Base-by-base conservation (phyloP, 2,888 invertebrate species). In the Caenorhabditis drosophilae region DNA sequence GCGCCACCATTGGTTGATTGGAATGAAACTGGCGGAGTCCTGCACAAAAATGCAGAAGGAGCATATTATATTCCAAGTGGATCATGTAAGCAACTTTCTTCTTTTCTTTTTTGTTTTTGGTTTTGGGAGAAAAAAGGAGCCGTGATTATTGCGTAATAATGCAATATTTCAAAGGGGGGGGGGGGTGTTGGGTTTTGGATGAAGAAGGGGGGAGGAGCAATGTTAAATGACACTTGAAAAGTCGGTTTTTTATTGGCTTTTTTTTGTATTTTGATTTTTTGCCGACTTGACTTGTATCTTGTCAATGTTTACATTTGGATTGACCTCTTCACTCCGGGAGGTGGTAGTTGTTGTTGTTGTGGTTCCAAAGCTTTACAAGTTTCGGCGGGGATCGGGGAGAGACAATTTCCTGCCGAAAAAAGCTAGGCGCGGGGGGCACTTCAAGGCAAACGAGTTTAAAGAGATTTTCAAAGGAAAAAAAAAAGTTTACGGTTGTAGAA, bases 21-120 rank as follows among this genome's bases (percentile, higher is more conserved):
- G 47, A 53, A 44, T 22, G 59, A 45, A 47, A 42, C 41, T 4
- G 47, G 31, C 15, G 47, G 47, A n/a, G 15, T 76, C 9, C 54
- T 76, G 16, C 73, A 74, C 54, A 76, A 76, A 38, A 76, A 74
- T 40, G 63, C 70, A 20, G 76, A 74, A 15, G 76, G 76, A 16
- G 59, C 70, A 9, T 74, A 74, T 53, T 76, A 68, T 49, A 72
- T 76, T 48, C 76, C 76, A 0, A 52, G 69, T 42, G 71, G 71
- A 41, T 66, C 67, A n/a, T 40, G 75, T 75, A 18, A 64, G 71
- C 56, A n/a, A n/a, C n/a, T n/a, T n/a, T n/a, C n/a, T n/a, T n/a
- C n/a, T n/a, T n/a, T n/a, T n/a, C n/a, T n/a, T 42, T 48, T 46
- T 48, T 12, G n/a, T 12, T n/a, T 27, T 35, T 46, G 45, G 11